Evolutionary conservation across 2,888 invertebrate species (phyloP), one percentile per base, ranked within the genome.

Genomic region (Dusona sp.): DNA sequence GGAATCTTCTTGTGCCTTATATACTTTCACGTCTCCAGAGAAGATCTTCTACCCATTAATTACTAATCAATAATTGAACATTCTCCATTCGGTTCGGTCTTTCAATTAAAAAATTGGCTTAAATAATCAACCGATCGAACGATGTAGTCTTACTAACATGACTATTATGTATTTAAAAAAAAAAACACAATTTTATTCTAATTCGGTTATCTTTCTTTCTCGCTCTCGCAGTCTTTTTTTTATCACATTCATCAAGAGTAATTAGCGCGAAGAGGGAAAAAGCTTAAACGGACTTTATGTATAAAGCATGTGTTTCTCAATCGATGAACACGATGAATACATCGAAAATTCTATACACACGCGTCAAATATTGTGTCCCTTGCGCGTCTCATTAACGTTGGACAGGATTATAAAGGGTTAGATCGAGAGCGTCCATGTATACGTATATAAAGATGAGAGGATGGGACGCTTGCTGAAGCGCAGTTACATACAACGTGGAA

Each of bases 331-430:
- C 68, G 57, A n/a, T 6, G 57, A 48, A 70, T 51, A 57, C 57
- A 67, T 77, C 42, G 83, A 77, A 83, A 83, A 70, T 83, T 48
- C 38, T 61, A 83, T 64, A 48, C 25, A 75, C 29, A 29, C 48
- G 48, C 70, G 11, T 77, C 81, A 42, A 68, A 67, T 82, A 75
- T 36, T 68, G 33, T n/a, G 38, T 68, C 67, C 57, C 42, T 45
- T 19, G 67, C 33, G 38, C 57, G 25, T 70, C 48, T 77, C 45
- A 42, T 38, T 42, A 25, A 48, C 61, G 64, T 16, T 29, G 45
- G 38, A 72, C 54, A 77, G 67, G 51, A 42, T 38, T 65, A 29
- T 51, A 22, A 38, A 48, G 57, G 78, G 54, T 42, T 51, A 79
- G 67, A 67, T 38, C 38, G 67, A 64, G 11, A 45, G 45, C 13